phyloP scores from a whole-genome alignment of 1,140 invertebrate species.

The Lethocerus indicus region DNA sequence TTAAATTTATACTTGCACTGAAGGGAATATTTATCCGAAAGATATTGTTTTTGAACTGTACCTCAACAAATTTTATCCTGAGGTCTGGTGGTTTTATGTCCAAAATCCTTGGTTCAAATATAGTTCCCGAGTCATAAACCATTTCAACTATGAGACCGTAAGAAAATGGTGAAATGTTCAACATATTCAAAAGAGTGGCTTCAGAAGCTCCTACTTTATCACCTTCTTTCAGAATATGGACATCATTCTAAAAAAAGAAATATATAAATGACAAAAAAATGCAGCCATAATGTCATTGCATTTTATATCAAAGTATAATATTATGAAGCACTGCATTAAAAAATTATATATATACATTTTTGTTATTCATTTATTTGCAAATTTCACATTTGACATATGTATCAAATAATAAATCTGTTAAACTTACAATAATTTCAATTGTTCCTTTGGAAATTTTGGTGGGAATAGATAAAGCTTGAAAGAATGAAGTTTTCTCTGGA shows the following conservation, averaged over 20 bases:
- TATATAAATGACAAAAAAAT: conserved; percentile 2
- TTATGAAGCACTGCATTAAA: not conserved
- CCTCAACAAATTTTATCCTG: conserved; percentile 68
- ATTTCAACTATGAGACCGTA: conserved; percentile 92
- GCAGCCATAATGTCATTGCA: not conserved
- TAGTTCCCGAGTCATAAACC: conserved; percentile 97
- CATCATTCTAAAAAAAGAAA: conserved; percentile 56
- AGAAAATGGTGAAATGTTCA: conserved; percentile 98
- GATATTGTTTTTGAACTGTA: conserved; percentile 19
- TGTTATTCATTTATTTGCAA: not conserved
- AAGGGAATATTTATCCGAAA: not conserved
- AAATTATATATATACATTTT: no score
- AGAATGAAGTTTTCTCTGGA: conserved; percentile 99
- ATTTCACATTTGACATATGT: conserved; percentile 2
- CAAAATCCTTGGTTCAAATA: conserved; percentile 90
- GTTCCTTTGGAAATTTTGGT: conserved; percentile 99
- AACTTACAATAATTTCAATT: conserved; percentile 94
- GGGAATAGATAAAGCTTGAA: conserved; percentile 97
- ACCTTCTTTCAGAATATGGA: conserved; percentile 86
- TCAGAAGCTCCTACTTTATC: conserved; percentile 98
- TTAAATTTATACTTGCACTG: not conserved
- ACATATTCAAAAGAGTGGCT: conserved; percentile 97
- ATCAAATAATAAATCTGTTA: conserved; percentile 2
- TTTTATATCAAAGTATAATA: not conserved
- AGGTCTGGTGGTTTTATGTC: conserved; percentile 97